These are phyloP conservation scores for Drosophila maculinotata DNA, from an alignment of 2,888 invertebrate genomes.

Conservation along the genomic window DNA sequence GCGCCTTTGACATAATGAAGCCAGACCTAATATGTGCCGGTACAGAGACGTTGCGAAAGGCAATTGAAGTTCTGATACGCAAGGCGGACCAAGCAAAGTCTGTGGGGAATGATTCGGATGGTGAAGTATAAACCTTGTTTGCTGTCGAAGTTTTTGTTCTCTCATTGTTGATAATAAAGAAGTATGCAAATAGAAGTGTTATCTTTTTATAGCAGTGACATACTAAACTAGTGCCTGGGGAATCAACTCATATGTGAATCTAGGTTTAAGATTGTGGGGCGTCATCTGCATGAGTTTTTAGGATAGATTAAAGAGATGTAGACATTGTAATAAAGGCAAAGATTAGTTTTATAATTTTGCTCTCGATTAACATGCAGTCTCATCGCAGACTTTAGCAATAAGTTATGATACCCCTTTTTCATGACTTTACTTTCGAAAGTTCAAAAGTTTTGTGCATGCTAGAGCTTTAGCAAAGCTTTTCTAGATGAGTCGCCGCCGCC, in stretches of 20 bases:
- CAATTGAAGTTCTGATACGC: slow-evolving; percentile 86
- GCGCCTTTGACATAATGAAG: slow-evolving; percentile 87
- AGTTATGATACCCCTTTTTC: slow-evolving; percentile 19
- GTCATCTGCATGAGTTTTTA: background rate
- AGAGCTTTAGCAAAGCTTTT: slow-evolving; percentile 53
- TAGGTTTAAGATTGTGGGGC: too few relatives aligned
- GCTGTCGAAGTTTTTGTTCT: background rate
- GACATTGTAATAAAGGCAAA: slow-evolving; percentile 20
- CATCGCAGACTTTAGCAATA: slow-evolving; percentile 1
- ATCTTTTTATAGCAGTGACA: background rate
- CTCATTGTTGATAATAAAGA: background rate
- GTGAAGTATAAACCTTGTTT: background rate
- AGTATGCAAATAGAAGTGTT: background rate
- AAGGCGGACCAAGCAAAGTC: slow-evolving; percentile 85
- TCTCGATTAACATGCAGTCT: slow-evolving; percentile 12
- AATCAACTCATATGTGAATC: too few relatives aligned
- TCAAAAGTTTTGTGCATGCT: slow-evolving; percentile 36
- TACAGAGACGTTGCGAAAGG: slow-evolving; percentile 85
- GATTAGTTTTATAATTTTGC: slow-evolving; percentile 22
- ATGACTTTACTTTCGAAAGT: slow-evolving; percentile 16
- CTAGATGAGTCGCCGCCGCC: slow-evolving; percentile 14
- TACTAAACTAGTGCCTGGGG: too few relatives aligned
- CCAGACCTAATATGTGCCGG: slow-evolving; percentile 86
- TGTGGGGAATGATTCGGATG: slow-evolving; percentile 64
- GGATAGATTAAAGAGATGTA: slow-evolving; percentile 1